Conservation (phyloP, 1,140 invertebrate species). For the Sarcophaga bullata region DNA sequence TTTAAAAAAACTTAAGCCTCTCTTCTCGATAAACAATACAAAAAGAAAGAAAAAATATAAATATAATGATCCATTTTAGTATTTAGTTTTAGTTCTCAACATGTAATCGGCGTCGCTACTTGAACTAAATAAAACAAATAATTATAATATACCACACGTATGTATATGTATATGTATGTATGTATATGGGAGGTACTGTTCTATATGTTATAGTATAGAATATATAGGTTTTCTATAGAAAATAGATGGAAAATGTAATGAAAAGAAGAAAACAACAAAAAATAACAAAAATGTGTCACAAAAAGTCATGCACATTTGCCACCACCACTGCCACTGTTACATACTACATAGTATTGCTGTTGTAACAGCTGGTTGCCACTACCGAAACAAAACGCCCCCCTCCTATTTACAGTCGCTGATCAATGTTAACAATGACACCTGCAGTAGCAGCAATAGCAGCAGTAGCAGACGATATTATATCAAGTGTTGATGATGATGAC, state of each 20-base stretch:
- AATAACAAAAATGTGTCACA: background rate
- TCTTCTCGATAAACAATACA: background rate
- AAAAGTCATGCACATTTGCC: background rate
- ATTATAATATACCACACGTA: background rate
- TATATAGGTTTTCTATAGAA: conserved; percentile 4
- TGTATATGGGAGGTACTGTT: too few species aligned
- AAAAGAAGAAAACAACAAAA: background rate
- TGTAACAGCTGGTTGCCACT: background rate
- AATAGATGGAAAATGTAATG: too few species aligned
- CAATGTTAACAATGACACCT: background rate
- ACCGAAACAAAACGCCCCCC: too few species aligned
- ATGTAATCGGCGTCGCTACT: background rate
- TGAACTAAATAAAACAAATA: conserved; percentile 10
- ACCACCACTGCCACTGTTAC: background rate
- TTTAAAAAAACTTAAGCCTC: background rate
- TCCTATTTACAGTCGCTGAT: too few species aligned
- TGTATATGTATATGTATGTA: too few species aligned
- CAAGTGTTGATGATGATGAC: background rate
- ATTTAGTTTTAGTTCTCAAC: background rate
- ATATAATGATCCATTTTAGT: background rate
- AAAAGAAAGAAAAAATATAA: background rate
- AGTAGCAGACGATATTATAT: background rate
- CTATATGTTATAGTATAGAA: background rate
- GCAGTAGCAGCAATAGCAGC: background rate
- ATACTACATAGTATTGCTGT: background rate